These are phyloP conservation scores for Dipodomys merriami DNA, from an alignment of 2,113 vertebrate genomes.

Conservation along the genomic window DNA sequence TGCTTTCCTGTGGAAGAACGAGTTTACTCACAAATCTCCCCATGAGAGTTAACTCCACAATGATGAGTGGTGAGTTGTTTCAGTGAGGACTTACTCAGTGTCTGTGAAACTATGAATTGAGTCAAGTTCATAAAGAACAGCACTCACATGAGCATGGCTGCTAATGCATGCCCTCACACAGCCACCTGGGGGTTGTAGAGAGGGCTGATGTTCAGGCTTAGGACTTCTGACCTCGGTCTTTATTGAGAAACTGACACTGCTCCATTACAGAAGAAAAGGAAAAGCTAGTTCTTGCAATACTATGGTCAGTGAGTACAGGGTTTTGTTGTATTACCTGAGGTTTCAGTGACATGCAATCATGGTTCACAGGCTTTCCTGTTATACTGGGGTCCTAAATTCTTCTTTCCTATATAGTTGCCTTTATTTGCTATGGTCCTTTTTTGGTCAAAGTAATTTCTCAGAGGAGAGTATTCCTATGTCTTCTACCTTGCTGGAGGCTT, in stretches of 20 bases:
- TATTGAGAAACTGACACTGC: background rate
- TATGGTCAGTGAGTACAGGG: background rate
- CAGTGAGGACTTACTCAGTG: background rate
- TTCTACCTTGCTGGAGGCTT: background rate
- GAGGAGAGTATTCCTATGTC: background rate
- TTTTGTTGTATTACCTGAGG: background rate
- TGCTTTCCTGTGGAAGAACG: background rate
- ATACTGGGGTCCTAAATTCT: background rate
- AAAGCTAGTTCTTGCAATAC: too few species aligned
- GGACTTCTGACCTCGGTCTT: background rate
- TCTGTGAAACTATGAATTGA: background rate
- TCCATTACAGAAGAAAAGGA: background rate
- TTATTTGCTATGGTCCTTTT: background rate
- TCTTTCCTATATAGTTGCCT: background rate
- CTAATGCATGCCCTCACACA: rapidly evolving
- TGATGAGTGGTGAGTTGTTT: background rate
- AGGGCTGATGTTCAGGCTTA: background rate
- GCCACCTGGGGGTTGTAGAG: background rate
- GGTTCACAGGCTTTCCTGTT: background rate
- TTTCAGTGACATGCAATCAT: background rate
- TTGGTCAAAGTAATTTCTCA: background rate
- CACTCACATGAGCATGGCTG: background rate
- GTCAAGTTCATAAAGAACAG: background rate
- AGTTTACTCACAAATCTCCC: background rate
- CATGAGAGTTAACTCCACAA: background rate